Evolutionary conservation across 2,113 vertebrate species (phyloP).

Genomic region (Dissostichus mawsoni): DNA sequence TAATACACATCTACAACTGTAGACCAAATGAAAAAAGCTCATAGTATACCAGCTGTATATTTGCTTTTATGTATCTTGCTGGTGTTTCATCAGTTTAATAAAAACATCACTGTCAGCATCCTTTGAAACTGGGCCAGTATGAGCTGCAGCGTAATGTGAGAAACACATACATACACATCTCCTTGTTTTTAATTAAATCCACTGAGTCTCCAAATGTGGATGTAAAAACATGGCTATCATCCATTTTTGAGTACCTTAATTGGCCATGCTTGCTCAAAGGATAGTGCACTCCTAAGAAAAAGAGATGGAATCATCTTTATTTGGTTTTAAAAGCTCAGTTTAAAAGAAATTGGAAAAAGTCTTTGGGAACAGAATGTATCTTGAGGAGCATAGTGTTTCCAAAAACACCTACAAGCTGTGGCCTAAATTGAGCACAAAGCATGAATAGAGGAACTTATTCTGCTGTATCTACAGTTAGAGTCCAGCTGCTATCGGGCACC

Average conservation of each 20-base stretch:
- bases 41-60: not conserved
- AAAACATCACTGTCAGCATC: not conserved
- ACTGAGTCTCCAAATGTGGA: not conserved
- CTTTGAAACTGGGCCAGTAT: not conserved
- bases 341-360: not conserved
- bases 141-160: not conserved
- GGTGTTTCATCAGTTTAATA: slow-evolving; percentile 1
- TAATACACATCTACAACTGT: not conserved
- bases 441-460: not conserved
- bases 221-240: not conserved
- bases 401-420: not conserved
- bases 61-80: not conserved
- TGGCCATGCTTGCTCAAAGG: not conserved
- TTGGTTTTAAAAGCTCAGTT: not conserved
- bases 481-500: slow-evolving; percentile 8
- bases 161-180: not conserved
- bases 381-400: not conserved
- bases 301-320: not conserved
- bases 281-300: not conserved
- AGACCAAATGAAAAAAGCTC: not conserved
- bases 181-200: not conserved
- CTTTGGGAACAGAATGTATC: not conserved
- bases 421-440: not conserved
- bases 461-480: not conserved
- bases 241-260: not conserved